A percentile compares a stretch with the other conserved stretches of the same genome.
phyloP scores from a whole-genome alignment of 2,113 vertebrate species.

The Gadus chalcogrammus region DNA sequence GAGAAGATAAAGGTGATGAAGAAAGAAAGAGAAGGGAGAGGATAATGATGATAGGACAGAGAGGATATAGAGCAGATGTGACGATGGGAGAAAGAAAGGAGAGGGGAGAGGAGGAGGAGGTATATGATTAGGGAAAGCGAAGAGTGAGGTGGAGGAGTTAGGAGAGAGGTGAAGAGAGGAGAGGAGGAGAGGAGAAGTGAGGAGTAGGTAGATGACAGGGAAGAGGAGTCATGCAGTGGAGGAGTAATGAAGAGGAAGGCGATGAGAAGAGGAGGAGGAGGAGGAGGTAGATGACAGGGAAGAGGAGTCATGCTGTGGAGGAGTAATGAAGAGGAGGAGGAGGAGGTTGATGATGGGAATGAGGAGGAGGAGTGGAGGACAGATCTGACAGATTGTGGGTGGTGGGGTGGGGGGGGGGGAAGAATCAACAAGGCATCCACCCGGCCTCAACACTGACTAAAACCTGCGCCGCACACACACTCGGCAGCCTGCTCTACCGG shows the following conservation, averaged over 20 bases:
- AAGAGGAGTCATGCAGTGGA: neutral
- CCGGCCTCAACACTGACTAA: neutral
- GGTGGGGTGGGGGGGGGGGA: too few relatives aligned
- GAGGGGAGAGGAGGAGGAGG: neutral
- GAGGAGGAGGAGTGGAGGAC: neutral
- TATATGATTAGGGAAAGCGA: too few relatives aligned
- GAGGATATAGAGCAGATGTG: neutral
- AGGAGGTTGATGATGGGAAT: too few relatives aligned
- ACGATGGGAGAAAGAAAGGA: neutral
- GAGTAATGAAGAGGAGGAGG: neutral
- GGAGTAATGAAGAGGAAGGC: neutral
- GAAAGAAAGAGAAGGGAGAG: neutral
- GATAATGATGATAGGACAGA: too few relatives aligned
- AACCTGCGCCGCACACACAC: neutral
- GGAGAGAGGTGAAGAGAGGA: neutral
- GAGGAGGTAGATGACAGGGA: too few relatives aligned
- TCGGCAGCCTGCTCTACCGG: too few relatives aligned
- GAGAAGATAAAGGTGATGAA: neutral
- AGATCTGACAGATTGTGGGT: neutral
- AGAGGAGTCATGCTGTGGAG: neutral
- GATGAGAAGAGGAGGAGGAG: neutral
- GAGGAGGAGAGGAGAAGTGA: neutral
- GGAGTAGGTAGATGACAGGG: too few relatives aligned
- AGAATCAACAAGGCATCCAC: neutral
- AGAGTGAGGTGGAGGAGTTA: neutral